Evolutionary conservation across 2,113 vertebrate genomes (phyloP), one percentile per base, ranked within the genome.

Genomic region (Hippocampus zosterae): DNA sequence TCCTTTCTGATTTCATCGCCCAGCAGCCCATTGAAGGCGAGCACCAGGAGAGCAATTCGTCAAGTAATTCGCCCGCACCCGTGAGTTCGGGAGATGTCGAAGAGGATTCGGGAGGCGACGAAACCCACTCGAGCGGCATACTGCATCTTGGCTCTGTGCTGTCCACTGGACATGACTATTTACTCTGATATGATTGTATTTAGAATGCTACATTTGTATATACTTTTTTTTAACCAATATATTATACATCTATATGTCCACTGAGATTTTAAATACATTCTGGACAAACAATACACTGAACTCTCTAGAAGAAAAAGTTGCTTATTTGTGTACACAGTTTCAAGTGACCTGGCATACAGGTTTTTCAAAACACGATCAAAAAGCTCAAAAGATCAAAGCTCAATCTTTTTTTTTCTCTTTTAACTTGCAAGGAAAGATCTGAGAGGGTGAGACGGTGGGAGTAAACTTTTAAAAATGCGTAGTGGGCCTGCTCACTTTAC

Each of bases 1-100:
- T 99, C 81, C 87, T 92, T 63, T 92, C 93, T 25, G 87, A 88
- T 1, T 97, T 96, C 71, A 90, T 92, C 72, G 87, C 86, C 78
- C 90, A 44, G 80, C 70, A 18, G 70, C 40, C 68, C 61, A 3
- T 90, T 90, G 23, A 57, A 57, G 25, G 25, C 13, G 55, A 57
- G 55, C 2, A 19, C 25, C 9, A 27, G 69, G 92, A 92, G 64
- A 64, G 41, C 0, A 72, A 76, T 53, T 53, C 59, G 73, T 78
- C 21, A 56, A 65, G 19, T 65, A 15, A 61, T 23, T 76, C 77
- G 9, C 23, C 62, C 23, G 76, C 75, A 11, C 69, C 77, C 21
- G 71, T 46, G 42, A 46, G 13, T 27, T 46, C 42, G n/a, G 42
- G 23, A 23, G 67, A 68, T 13, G 21, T 19, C 50, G 33, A 55